Percentiles rank a stretch among this genome's conserved stretches.
Conservation (phyloP, 2,888 invertebrate genomes). For the Drosophila lutescens region DNA sequence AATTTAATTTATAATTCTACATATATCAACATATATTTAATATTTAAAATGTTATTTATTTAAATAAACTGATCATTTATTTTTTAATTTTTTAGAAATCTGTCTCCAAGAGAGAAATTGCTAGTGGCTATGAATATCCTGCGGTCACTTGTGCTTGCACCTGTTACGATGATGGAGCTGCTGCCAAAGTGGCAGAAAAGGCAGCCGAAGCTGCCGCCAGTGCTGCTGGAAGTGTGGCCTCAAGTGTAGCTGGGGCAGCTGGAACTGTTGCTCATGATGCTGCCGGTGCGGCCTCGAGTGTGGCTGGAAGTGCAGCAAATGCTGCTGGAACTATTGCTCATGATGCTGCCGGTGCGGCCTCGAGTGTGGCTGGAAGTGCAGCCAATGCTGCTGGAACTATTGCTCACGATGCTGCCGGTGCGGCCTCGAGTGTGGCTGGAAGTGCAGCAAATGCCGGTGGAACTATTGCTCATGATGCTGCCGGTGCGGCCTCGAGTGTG, state of each 20-base stretch:
- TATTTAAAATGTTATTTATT: no score
- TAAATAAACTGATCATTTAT: neutral
- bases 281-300: slow-evolving; percentile 2
- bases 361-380: slow-evolving; percentile 5
- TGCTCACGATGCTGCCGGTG: slow-evolving; percentile 3
- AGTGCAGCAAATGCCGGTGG: neutral
- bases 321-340: slow-evolving; percentile 13
- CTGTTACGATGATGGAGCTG: slow-evolving; percentile 7
- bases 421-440: neutral
- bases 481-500: no score
- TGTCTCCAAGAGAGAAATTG: neutral
- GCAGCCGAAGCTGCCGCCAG: neutral
- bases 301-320: slow-evolving; percentile 19
- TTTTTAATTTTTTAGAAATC: slow-evolving; percentile 9
- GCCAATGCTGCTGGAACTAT: slow-evolving; percentile 13
- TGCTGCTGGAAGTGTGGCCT: neutral
- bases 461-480: no score
- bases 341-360: neutral
- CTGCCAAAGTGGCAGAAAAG: neutral
- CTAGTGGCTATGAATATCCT: neutral
- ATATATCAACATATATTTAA: no score
- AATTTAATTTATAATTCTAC: neutral
- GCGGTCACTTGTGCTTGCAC: slow-evolving; percentile 16
- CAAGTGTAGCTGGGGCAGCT: no score
- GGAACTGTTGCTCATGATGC: slow-evolving; percentile 1